Conservation (phyloP, 1,140 invertebrate species). For the Chelonus insularis region DNA sequence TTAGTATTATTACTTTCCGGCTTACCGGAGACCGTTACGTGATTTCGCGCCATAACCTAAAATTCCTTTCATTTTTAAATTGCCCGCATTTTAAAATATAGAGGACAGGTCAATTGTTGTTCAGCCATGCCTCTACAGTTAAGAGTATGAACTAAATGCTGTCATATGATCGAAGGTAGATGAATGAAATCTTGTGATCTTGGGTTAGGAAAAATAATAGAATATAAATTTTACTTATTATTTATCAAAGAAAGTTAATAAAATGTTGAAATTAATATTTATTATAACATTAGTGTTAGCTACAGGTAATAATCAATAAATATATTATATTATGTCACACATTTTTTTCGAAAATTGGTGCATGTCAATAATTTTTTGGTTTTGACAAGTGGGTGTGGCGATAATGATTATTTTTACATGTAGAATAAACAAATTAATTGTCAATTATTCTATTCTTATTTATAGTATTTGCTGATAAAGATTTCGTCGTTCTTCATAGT, state of each 20-base stretch:
- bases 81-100: too few species aligned
- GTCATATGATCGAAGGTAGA: slow-evolving; percentile 30
- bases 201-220: slow-evolving; percentile 26
- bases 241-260: slow-evolving; percentile 3
- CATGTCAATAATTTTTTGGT: background rate
- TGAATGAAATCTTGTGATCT: too few species aligned
- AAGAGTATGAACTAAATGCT: background rate
- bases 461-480: slow-evolving; percentile 67
- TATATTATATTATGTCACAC: background rate
- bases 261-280: slow-evolving; percentile 28
- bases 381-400: slow-evolving; percentile 27
- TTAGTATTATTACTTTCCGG: too few species aligned
- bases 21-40: too few species aligned
- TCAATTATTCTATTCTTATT: slow-evolving; percentile 35
- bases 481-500: slow-evolving; percentile 69
- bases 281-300: slow-evolving; percentile 9
- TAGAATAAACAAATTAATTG: background rate
- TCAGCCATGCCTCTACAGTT: background rate
- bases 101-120: too few species aligned
- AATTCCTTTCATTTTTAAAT: too few species aligned
- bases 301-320: slow-evolving; percentile 17
- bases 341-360: background rate
- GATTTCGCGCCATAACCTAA: too few species aligned
- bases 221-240: background rate
- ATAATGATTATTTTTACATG: background rate